Conservation (phyloP, 2,888 invertebrate genomes). For the Chaetoderma sp. region DNA sequence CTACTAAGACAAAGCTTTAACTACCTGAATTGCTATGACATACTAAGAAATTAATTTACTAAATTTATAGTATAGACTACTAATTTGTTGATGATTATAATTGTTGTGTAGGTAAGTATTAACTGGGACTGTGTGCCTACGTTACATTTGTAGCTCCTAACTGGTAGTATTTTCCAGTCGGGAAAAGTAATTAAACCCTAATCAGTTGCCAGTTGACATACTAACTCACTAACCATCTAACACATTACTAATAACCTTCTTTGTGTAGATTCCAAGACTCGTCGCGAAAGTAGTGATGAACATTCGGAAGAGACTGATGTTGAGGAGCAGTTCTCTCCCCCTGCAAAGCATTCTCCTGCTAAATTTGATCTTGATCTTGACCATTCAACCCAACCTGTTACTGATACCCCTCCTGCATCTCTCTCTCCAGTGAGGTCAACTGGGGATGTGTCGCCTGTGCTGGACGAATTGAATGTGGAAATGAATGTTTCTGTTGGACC, state of each 20-base stretch:
- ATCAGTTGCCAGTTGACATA: too few species aligned
- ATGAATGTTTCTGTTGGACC: conserved; percentile 54
- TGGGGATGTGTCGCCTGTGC: conserved; percentile 52
- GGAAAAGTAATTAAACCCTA: too few species aligned
- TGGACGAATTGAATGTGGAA: conserved; percentile 42
- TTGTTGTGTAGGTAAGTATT: too few species aligned
- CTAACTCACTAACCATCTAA: too few species aligned
- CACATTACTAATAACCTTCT: conserved; percentile 26
- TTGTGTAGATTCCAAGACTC: conserved; percentile 50
- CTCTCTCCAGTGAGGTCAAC: conserved; percentile 44
- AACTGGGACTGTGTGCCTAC: too few species aligned
- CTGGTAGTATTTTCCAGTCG: too few species aligned
- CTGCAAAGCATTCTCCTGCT: conserved; percentile 45
- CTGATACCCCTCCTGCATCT: conserved; percentile 53
- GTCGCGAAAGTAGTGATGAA: conserved; percentile 56
- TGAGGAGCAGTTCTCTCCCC: conserved; percentile 62
- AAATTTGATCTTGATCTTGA: conserved; percentile 67
- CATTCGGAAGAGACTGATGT: conserved; percentile 66
- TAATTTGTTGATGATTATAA: too few species aligned
- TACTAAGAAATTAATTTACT: too few species aligned
- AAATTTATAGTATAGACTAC: too few species aligned
- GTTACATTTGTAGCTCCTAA: too few species aligned
- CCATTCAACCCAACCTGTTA: conserved; percentile 51
- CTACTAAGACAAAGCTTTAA: too few species aligned
- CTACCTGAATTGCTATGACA: too few species aligned